Evolutionary conservation across 2,113 vertebrate genomes (phyloP), one percentile per base, ranked within the genome.

Genomic region (Formicarius rufipectus): DNA sequence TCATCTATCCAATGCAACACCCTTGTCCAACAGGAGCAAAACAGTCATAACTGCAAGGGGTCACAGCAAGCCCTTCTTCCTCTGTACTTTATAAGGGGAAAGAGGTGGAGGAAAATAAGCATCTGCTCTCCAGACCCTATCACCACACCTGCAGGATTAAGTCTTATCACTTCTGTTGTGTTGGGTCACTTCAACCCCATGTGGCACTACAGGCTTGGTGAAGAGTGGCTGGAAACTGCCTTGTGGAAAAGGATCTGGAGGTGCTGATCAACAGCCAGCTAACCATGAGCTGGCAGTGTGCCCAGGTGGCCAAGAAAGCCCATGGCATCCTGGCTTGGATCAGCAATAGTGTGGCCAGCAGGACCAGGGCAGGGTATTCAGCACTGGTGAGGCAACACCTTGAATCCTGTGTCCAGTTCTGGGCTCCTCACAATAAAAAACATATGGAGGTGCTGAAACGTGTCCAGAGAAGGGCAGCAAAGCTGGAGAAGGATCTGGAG

Each of bases 141-240:
- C 13, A 31, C 9, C n/a, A 76, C 45, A 84, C 14, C n/a, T 77
- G 31, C 40, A 80, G 76, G 31, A 64, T 60, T 66, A 87, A 82
- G 6, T 64, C 27, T 83, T 55, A 28, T 11, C 14, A 35, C 22
- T 60, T 68, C 47, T 53, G 17, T 23, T 53, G 33, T 24, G 14
- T 18, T 47, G 60, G 66, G 33, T 42, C 30, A 42, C 40, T 62
- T 64, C 0, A 3, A 2, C 14, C 0, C 0, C 47, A 33, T 35
- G 25, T 31, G 35, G 49, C 5, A 4, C 1, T 15, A 49, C 71
- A 49, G 49, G 30, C 15, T 44, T 33, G 40, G 63, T 21, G 30
- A 76, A 8, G 17, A 83, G 21, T 0, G 31, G 53, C 55, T 83
- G 79, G 11, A 63, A 83, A 35, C 21, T 55, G 55, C 56, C 14